Percentiles rank a stretch among this genome's conserved stretches.
phyloP scores from a whole-genome alignment of 2,113 vertebrate genomes.

The Engystomops pustulosus region DNA sequence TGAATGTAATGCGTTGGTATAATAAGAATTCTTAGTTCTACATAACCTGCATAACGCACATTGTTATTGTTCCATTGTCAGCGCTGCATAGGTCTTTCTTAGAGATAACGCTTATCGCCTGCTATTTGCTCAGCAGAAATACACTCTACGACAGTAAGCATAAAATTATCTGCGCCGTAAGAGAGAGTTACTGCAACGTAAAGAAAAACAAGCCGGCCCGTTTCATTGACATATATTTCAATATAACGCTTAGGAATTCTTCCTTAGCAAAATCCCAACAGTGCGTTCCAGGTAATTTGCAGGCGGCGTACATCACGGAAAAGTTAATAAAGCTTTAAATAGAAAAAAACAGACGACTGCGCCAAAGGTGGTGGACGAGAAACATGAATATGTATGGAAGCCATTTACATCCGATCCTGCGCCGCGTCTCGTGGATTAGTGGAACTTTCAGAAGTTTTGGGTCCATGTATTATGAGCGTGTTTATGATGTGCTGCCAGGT shows the following conservation, averaged over 20 bases:
- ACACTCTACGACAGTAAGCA: constrained; percentile 28
- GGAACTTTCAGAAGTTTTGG: neutral
- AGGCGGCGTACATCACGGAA: neutral
- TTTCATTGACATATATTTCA: constrained; percentile 30
- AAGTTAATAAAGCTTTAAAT: constrained; percentile 41
- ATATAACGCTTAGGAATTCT: constrained; percentile 15
- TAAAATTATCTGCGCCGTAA: constrained; percentile 25
- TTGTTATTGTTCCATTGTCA: constrained; percentile 6
- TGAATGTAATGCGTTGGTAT: neutral
- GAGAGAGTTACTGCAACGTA: constrained; percentile 21
- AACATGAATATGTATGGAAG: neutral
- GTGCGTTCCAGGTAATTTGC: neutral
- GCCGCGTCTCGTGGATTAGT: constrained; percentile 6
- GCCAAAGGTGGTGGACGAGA: neutral
- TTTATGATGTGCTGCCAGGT: constrained; percentile 6
- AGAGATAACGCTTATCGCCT: constrained; percentile 25
- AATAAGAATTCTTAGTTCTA: neutral
- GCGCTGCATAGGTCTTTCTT: constrained; percentile 4
- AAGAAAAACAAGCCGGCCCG: constrained; percentile 25
- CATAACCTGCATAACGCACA: neutral
- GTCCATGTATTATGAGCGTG: neutral
- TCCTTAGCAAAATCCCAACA: neutral
- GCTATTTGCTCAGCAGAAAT: constrained; percentile 27
- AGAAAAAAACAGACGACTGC: neutral
- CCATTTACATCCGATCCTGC: neutral